Evolutionary conservation across 2,113 vertebrate genomes (phyloP), one percentile per base, ranked within the genome.

Genomic region (Podiceps cristatus): DNA sequence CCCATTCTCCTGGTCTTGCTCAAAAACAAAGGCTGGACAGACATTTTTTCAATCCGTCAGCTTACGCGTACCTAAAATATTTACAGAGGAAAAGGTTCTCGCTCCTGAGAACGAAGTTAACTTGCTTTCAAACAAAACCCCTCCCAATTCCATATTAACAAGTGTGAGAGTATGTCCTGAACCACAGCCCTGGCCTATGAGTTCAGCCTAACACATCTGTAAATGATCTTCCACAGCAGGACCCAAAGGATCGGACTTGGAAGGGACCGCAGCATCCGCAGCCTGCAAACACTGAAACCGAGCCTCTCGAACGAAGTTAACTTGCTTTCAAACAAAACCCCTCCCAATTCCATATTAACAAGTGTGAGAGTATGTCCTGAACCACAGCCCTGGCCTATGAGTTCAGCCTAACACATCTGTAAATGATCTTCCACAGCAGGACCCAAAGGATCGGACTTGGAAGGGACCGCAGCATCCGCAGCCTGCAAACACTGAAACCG

Each of bases 191-290:
- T 66, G 79, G 94, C 88, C 88, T 80, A 64, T 76, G 73, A 96
- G 97, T 96, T 93, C 97, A 96, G 94, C 95, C 76, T 85, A 69
- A 97, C 94, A 96, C 97, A 98, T 98, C 97, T 97, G 98, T 90
- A 93, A 98, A 40, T 75, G 89, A 97, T 98, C 93, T 95, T 75
- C 94, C 62, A 77, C 68, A 87, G 86, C 50, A 87, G 74, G 97
- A 93, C 86, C 96, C 96, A 90, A 49, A 96, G 89, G 97, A 97
- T 95, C 97, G 80, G 89, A 60, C 86, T 90, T 79, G 98, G 97
- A 97, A 98, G 94, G 93, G 40, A 63, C 80, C 8, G 37, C 87
- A 69, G 96, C 91, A 91, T 84, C 93, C 56, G 3, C 88, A 77
- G 97, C 76, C 93, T 87, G 90, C 94, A 55, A 94, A 78, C 73